Evolutionary conservation across 2,797 vertebrate genomes (phyloP), one percentile per base, ranked within the genome.

Genomic region (Psittacula echo): DNA sequence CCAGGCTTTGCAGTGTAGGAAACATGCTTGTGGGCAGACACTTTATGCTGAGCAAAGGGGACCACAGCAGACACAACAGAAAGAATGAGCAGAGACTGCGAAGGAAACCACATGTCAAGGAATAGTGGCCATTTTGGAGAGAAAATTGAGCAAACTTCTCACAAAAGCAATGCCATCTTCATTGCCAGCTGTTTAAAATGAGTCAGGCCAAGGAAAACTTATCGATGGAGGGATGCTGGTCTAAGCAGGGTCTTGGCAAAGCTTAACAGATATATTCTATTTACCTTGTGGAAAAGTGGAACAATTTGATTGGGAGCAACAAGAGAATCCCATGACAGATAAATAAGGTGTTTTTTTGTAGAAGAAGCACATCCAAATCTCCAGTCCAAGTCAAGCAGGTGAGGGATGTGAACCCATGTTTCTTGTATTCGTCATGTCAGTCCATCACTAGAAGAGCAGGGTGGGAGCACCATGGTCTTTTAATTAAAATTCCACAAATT

Each of bases 121-220:
- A 83, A 79, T 18, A 19, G 30, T 13, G 5, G 5, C 1, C 1
- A 1, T 32, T 79, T 50, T 32, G 30, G 13, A 1, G 1, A 53
- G 37, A 70, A 18, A 3, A 64, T 1, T 1, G 1, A 75, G 26
- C 5, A 60, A 86, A 42, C 17, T 89, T 78, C 2, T 10, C 27
- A 26, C 0, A 5, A 51, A 48, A 65, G 24, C 45, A 70, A 42
- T n/a, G 27, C 9, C 7, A 10, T 44, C 27, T 62, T 82, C 74
- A 29, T n/a, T 2, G 2, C 21, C 58, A 26, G 22, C 10, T 37
- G 17, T 54, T 84, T 88, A 76, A 78, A 88, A 44, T 70, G 2
- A 62, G 20, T 51, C 9, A 27, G 56, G 4, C 5, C 32, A 87
- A 76, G 39, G 62, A 77, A 77, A 77, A 66, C 3, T 9, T 1